Evolutionary conservation across 2,797 vertebrate genomes (phyloP).

Genomic region (Siniperca scherzeri): DNA sequence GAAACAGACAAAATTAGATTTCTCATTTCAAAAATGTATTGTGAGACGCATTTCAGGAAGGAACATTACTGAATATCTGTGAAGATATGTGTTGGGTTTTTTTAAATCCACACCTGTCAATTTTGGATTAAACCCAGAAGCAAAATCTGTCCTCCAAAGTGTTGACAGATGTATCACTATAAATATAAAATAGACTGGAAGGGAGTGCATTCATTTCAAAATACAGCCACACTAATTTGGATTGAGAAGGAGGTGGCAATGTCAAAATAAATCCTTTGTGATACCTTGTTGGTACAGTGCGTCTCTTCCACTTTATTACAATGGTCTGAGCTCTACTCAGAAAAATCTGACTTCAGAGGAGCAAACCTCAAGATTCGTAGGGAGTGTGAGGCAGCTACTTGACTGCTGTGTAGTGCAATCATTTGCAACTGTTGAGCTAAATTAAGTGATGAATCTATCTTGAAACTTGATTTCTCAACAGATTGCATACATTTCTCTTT

Average conservation of each 20-base stretch:
- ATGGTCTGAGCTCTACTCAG: neutral
- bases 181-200: conserved; percentile 18
- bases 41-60: conserved; percentile 14
- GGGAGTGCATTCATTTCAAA: conserved; percentile 19
- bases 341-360: conserved; percentile 2
- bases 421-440: conserved; percentile 41
- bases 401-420: conserved; percentile 36
- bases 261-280: conserved; percentile 50
- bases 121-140: conserved; percentile 19
- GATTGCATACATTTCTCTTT: conserved; percentile 42
- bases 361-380: conserved; percentile 6
- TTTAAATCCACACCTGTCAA: neutral
- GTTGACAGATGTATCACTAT: conserved; percentile 24
- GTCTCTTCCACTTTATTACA: conserved; percentile 27
- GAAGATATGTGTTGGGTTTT: neutral
- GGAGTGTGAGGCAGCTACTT: conserved; percentile 24
- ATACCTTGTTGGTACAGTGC: conserved; percentile 33
- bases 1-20: conserved; percentile 30
- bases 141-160: conserved; percentile 22
- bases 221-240: conserved; percentile 25
- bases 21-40: conserved; percentile 25
- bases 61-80: conserved; percentile 32
- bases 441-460: conserved; percentile 47
- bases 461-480: conserved; percentile 57
- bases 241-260: conserved; percentile 32